Evolutionary conservation across 2,888 invertebrate genomes (phyloP), one percentile per base, ranked within the genome.

Genomic region (Yponomeuta sedellus): DNA sequence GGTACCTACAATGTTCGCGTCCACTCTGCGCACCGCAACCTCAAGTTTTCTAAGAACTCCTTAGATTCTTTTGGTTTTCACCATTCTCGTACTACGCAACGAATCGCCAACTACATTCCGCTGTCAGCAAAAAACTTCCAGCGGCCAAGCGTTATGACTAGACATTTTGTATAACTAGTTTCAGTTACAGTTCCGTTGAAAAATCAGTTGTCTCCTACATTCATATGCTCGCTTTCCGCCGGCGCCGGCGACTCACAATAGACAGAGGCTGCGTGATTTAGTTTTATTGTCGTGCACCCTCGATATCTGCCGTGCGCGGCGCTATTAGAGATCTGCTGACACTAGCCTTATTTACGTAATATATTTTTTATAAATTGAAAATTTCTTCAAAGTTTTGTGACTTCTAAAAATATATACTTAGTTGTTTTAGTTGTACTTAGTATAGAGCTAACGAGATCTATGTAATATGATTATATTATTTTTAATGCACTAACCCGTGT

Each of bases 231-330:
- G 83, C 83, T 84, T 87, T 90, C 90, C 90, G 90, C 85, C 89
- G 90, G 90, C 90, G 90, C 88, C 90, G 83, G 77, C 77, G 79
- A 75, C 77, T 79, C 81, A 89, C 88, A 88, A 87, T 86, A 79
- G 83, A 77, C 77, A 79, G 74, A 81, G 84, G 79, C 82, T 84
- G 81, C 76, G 86, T 89, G 89, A 90, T 90, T 89, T 90, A 90
- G 84, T 87, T 90, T 90, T 89, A 90, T 89, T 90, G 86, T 89
- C 82, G 84, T 88, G 83, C 88, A 86, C 88, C 90, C 89, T 82
- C 81, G 73, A 76, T 78, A 78, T 78, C 72, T 20, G 20, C 22
- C 59, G 20, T 22, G 25, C 59, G 10, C 1, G 12, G 11, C 59
- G 59, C 20, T 25, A 1, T 59, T 12, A 59, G 59, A 20, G n/a